Evolutionary conservation across 2,797 vertebrate genomes (phyloP).

Genomic region (Prunella strophiata): DNA sequence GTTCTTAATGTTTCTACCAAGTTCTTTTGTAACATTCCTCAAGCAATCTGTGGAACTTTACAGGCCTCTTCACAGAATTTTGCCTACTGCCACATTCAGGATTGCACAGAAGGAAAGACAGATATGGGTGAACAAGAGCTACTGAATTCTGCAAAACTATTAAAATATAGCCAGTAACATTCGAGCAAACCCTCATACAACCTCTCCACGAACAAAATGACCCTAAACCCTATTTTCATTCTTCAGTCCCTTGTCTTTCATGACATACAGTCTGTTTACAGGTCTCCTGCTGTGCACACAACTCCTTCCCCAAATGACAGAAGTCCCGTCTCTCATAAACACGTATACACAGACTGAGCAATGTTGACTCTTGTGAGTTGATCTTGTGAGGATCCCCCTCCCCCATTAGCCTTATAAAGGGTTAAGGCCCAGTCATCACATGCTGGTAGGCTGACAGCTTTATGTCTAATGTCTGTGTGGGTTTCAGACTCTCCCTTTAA

Average conservation of each 20-base stretch:
- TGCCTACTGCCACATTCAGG: neutral
- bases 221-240: neutral
- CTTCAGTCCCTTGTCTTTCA: neutral
- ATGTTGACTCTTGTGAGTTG: neutral
- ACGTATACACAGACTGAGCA: neutral
- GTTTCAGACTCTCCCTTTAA: conserved; percentile 65
- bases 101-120: neutral
- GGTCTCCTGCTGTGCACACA: neutral
- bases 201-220: neutral
- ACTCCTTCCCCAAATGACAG: neutral
- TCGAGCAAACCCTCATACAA: neutral
- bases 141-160: neutral
- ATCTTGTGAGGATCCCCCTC: neutral
- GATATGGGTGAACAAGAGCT: neutral
- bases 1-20: neutral
- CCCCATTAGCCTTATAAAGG: neutral
- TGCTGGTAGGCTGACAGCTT: conserved; percentile 57
- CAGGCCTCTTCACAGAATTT: neutral
- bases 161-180: neutral
- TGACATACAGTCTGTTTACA: neutral
- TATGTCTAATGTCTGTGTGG: conserved; percentile 54
- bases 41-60: neutral
- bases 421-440: conserved; percentile 61
- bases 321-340: conserved; percentile 12
- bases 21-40: neutral